phyloP scores from a whole-genome alignment of 2,113 vertebrate genomes.

The Rhea pennata region DNA sequence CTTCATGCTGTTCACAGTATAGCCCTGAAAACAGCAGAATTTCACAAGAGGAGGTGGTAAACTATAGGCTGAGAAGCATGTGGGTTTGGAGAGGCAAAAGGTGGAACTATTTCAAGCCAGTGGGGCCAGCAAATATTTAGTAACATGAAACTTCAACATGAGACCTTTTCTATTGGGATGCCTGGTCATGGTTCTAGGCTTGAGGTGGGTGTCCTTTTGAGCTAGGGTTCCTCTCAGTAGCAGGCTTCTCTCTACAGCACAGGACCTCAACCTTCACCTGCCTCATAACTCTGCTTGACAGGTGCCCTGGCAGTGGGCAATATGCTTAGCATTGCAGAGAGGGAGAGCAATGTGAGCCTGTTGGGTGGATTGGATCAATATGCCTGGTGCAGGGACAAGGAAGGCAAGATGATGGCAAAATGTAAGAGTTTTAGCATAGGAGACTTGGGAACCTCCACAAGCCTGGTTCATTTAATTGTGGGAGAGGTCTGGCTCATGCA shows the following conservation, averaged over 20 bases:
- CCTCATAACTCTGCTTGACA: neutral
- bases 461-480: neutral
- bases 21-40: neutral
- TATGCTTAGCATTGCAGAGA: neutral
- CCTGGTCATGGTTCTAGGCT: neutral
- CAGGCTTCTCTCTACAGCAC: neutral
- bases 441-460: neutral
- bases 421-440: neutral
- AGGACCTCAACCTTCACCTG: neutral
- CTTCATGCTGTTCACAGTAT: neutral
- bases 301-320: neutral
- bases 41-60: neutral
- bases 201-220: neutral
- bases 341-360: neutral
- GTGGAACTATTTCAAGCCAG: neutral
- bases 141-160: neutral
- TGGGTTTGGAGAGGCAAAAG: neutral
- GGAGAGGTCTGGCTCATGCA: neutral
- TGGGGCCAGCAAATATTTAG: neutral
- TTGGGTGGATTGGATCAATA: fast-evolving
- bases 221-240: neutral
- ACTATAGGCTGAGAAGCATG: neutral
- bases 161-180: neutral
- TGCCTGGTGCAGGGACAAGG: neutral
- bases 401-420: fast-evolving